Conservation (phyloP, 2,113 vertebrate genomes). For the Phyllopteryx taeniolatus region DNA sequence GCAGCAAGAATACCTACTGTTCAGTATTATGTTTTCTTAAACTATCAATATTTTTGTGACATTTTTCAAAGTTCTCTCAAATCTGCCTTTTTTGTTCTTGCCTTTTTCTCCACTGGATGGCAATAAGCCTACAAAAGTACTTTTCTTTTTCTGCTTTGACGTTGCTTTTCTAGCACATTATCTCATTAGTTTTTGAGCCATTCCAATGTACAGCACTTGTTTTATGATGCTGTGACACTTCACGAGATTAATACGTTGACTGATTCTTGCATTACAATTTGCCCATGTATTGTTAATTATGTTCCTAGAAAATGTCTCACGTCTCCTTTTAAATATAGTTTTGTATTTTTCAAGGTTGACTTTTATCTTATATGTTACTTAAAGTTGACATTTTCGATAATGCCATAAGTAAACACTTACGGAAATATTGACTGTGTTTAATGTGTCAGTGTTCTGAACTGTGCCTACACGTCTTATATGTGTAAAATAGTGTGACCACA, state of each 20-base stretch:
- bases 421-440: background rate
- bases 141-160: too few species aligned
- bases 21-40: background rate
- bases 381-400: too few species aligned
- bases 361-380: too few species aligned
- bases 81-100: background rate
- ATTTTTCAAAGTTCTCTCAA: background rate
- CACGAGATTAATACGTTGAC: background rate
- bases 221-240: background rate
- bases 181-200: background rate
- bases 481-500: constrained; percentile 6
- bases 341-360: too few species aligned
- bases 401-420: background rate
- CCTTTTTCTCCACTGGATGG: background rate
- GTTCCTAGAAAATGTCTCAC: too few species aligned
- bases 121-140: background rate
- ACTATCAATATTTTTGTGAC: background rate
- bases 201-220: background rate
- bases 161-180: too few species aligned
- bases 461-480: constrained; percentile 16
- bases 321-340: too few species aligned
- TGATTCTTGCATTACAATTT: background rate
- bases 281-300: too few species aligned
- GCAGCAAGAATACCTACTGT: background rate
- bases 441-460: background rate